phyloP scores from a whole-genome alignment of 2,888 invertebrate genomes.

The Platypus cylindrus region DNA sequence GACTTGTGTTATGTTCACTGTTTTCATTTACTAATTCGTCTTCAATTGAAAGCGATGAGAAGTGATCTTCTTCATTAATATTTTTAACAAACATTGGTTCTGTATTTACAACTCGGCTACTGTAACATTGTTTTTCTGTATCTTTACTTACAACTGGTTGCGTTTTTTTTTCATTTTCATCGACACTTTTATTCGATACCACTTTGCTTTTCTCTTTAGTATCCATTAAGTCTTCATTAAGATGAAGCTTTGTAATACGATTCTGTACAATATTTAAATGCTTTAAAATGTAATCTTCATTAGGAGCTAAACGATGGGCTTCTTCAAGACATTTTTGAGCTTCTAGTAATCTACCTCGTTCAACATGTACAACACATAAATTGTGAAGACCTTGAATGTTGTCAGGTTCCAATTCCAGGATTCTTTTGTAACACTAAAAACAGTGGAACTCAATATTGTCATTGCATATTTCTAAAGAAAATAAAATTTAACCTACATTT shows the following conservation, averaged over 20 bases:
- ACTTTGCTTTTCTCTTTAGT: constrained; percentile 28
- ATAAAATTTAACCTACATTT: constrained; percentile 67
- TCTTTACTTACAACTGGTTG: constrained; percentile 33
- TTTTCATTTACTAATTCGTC: constrained; percentile 3
- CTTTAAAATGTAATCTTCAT: constrained; percentile 80
- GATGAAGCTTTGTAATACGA: constrained; percentile 39
- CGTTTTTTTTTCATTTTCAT: constrained; percentile 31
- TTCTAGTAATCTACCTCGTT: constrained; percentile 70
- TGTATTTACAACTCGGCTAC: constrained; percentile 34
- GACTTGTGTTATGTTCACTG: constrained; percentile 15
- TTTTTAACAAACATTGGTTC: constrained; percentile 35
- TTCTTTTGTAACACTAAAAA: constrained; percentile 76
- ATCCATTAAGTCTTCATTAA: constrained; percentile 28
- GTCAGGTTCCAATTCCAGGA: constrained; percentile 73
- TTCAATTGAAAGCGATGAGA: constrained; percentile 11
- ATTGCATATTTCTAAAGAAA: too few relatives aligned
- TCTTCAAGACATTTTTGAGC: constrained; percentile 77
- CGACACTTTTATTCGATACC: constrained; percentile 33
- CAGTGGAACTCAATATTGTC: too few relatives aligned
- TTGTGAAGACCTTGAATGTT: constrained; percentile 94
- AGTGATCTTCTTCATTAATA: constrained; percentile 26
- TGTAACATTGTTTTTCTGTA: constrained; percentile 32
- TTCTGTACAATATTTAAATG: constrained; percentile 82
- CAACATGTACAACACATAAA: constrained; percentile 90
- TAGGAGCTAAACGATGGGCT: constrained; percentile 71